Evolutionary conservation across 2,797 vertebrate species (phyloP), one percentile per base, ranked within the genome.

Genomic region (Agapornis canus): DNA sequence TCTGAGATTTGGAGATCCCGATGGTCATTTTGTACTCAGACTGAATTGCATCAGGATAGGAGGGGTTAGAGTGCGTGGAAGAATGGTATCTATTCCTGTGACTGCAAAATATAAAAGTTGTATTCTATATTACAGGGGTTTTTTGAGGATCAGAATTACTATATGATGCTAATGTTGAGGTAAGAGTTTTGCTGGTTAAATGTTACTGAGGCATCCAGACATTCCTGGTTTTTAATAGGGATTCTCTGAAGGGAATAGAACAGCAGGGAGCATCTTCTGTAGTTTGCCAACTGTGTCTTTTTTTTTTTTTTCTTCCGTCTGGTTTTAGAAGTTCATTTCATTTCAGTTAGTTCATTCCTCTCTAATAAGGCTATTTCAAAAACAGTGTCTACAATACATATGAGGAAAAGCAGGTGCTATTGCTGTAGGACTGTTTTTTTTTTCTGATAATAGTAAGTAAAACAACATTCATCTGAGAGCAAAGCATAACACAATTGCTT

Each of bases 331-430:
- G 6, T n/a, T 78, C 68, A 25, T 78, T 83, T 61, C 8, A 16
- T 94, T 90, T 96, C 75, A 92, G 51, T 64, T 11, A 64, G 59
- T 78, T 93, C 93, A 88, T 93, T 80, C 45, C 43, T 39, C 66
- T 23, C 21, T 73, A 95, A 96, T 29, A 97, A 94, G 70, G 86
- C 48, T 87, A 42, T 90, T 93, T 92, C 84, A 97, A 90, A 93
- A 90, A 42, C 73, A 79, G 25, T 79, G 47, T 56, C 12, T 92
- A 32, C 40, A 66, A 42, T 43, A 20, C 26, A 0, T 57, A 25
- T 93, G 86, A 92, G 68, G 35, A 94, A 83, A 90, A 94, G 94
- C 81, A 96, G 86, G 84, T 88, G 60, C 29, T 66, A 27, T 77
- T 92, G 11, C 6, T 96, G 20, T 77, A 52, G 66, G 56, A 93